Evolutionary conservation across 2,113 vertebrate species (phyloP).

Genomic region (Phyllopteryx taeniolatus): DNA sequence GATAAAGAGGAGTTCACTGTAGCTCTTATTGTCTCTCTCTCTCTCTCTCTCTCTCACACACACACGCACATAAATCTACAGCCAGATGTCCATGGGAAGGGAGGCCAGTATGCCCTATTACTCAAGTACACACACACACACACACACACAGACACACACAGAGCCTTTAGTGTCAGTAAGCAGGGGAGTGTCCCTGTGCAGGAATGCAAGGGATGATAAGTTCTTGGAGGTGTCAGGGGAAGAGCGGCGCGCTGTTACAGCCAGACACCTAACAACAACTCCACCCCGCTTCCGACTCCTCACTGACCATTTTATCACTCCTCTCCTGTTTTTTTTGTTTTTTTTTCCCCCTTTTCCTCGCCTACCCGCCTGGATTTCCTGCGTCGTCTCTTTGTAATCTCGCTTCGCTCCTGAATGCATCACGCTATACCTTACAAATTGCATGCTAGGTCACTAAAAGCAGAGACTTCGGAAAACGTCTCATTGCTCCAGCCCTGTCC

Average conservation of each 20-base stretch:
- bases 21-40: constrained; percentile 7
- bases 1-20: not conserved
- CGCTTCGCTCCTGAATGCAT: not conserved
- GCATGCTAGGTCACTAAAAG: too few relatives aligned
- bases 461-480: too few relatives aligned
- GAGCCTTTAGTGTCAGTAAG: constrained; percentile 52
- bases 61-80: constrained; percentile 48
- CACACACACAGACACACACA: constrained; percentile 44
- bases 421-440: too few relatives aligned
- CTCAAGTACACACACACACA: constrained; percentile 50
- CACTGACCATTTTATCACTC: constrained; percentile 11
- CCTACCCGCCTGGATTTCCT: not conserved
- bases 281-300: constrained; percentile 45
- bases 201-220: constrained; percentile 72
- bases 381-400: constrained; percentile 2
- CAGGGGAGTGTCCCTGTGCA: constrained; percentile 70
- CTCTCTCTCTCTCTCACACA: constrained; percentile 30
- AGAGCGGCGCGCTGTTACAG: constrained; percentile 62
- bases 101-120: constrained; percentile 62
- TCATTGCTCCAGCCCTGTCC: too few relatives aligned
- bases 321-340: not conserved
- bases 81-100: constrained; percentile 68
- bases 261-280: constrained; percentile 68
- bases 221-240: constrained; percentile 66
- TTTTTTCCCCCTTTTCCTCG: not conserved